Evolutionary conservation across 1,140 invertebrate species (phyloP).

Genomic region (Venturia canescens): DNA sequence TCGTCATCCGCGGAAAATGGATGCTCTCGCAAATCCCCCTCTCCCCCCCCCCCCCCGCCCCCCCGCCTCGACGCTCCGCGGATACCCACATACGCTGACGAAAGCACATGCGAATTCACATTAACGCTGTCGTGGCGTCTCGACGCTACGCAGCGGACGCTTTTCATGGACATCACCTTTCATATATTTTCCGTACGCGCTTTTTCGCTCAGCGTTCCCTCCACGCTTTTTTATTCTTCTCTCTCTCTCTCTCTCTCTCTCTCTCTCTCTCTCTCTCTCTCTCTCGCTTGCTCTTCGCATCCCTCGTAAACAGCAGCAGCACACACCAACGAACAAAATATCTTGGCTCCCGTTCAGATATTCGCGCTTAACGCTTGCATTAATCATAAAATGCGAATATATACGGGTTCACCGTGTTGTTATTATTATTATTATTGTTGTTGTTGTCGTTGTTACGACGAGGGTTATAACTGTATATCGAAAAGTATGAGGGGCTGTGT

Average conservation of each 20-base stretch:
- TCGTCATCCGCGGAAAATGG: constrained; percentile 35
- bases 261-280: neutral
- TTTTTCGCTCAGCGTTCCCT: constrained; percentile 18
- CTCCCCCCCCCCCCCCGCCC: no score
- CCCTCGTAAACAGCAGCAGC: neutral
- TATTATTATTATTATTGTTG: constrained; percentile 30
- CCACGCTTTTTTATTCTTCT: neutral
- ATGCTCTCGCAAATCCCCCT: constrained; percentile 14
- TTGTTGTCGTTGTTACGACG: neutral
- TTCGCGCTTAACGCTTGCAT: constrained; percentile 35
- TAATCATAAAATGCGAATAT: constrained; percentile 39
- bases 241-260: neutral
- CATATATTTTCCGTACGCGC: constrained; percentile 39
- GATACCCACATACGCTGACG: neutral
- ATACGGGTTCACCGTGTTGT: neutral
- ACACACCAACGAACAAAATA: constrained; percentile 12
- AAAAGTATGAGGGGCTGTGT: neutral
- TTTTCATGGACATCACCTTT: constrained; percentile 41
- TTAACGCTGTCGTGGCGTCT: neutral
- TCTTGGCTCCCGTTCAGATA: constrained; percentile 36
- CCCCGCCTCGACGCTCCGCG: no score
- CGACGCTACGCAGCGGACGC: constrained; percentile 13
- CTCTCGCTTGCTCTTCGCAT: neutral
- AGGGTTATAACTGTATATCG: neutral
- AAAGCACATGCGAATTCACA: no score